phyloP scores from a whole-genome alignment of 2,888 invertebrate genomes.

The Leistus spinibarbis region DNA sequence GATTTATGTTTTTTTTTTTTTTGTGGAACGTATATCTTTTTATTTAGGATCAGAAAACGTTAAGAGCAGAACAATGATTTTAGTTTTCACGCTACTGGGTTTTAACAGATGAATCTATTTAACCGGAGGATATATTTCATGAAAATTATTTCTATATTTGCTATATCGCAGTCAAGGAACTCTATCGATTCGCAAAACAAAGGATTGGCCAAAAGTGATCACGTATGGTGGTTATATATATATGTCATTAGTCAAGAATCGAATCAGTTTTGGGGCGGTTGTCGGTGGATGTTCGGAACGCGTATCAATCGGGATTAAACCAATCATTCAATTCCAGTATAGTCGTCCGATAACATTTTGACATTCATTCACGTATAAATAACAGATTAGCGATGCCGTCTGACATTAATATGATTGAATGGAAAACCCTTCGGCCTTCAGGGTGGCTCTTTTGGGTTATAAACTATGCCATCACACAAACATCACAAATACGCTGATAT shows the following conservation, averaged over 20 bases:
- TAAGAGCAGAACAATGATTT: too few relatives aligned
- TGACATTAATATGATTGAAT: slow-evolving; percentile 35
- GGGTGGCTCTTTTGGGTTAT: background rate
- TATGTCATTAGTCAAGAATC: slow-evolving; percentile 15
- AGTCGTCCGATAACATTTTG: slow-evolving; percentile 11
- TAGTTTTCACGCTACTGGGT: too few relatives aligned
- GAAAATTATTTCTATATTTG: too few relatives aligned
- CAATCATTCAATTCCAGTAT: slow-evolving; percentile 29
- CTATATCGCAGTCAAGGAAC: background rate
- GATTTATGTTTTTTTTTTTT: too few relatives aligned
- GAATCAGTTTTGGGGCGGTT: background rate
- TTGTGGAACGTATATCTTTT: too few relatives aligned
- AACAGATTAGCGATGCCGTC: slow-evolving; percentile 27
- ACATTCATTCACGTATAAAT: slow-evolving; percentile 39
- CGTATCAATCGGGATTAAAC: slow-evolving; percentile 20
- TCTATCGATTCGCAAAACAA: background rate
- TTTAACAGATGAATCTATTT: too few relatives aligned
- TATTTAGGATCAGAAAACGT: too few relatives aligned
- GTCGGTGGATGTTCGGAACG: background rate
- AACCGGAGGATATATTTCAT: too few relatives aligned
- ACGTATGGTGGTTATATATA: background rate
- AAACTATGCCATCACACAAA: background rate
- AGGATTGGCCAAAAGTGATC: background rate
- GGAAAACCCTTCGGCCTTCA: slow-evolving; percentile 12
- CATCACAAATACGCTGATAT: background rate